Base-by-base conservation (phyloP, 1,140 invertebrate species). In the Paraescarpia echinospica region DNA sequence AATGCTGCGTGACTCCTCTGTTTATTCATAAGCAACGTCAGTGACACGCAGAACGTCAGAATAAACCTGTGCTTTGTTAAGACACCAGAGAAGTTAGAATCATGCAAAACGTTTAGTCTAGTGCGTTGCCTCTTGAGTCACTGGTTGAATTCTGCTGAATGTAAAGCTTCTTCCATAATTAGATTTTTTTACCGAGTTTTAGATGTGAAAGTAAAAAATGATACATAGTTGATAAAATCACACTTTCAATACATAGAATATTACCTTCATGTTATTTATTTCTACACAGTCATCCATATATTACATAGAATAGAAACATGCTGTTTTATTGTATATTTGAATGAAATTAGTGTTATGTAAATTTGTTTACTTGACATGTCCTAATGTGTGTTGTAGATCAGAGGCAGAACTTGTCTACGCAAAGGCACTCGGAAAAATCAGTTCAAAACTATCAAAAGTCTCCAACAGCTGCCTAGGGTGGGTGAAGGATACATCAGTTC, bases 331-430 rank as follows among this genome's bases (percentile, higher is more conserved):
- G 59, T 6, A 77, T 77, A 27, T 77, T 77, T 77, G 8, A 31
- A 77, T 18, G 22, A 27, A 14, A 31, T 41, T 77, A 77, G 22
- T 12, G 14, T 77, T 77, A 77, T 77, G 59, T 77, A 2, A 22
- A 22, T 0, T 41, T 41, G 41, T 41, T 41, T 12, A 41, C 41
- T 41, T 41, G 41, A n/a, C 22, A 31, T 77, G 27, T 77, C 14
- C 27, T 77, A 18, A 22, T 77, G 59, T 90, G 8, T 92, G 31
- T 92, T 97, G 92, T 96, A 98, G 98, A 96, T 97, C 98, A 92
- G 98, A 99, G 95, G 97, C 98, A 92, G 98, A 99, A 96, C 97
- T 97, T 27, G 97, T 97, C 94, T 99, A 99, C 96, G 98, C 98
- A 31, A 99, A 99, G 97, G 98, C 97, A 92, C 97, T 99, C 35